Evolutionary conservation across 2,113 vertebrate genomes (phyloP), one percentile per base, ranked within the genome.

Genomic region (Psilopogon haemacephalus): DNA sequence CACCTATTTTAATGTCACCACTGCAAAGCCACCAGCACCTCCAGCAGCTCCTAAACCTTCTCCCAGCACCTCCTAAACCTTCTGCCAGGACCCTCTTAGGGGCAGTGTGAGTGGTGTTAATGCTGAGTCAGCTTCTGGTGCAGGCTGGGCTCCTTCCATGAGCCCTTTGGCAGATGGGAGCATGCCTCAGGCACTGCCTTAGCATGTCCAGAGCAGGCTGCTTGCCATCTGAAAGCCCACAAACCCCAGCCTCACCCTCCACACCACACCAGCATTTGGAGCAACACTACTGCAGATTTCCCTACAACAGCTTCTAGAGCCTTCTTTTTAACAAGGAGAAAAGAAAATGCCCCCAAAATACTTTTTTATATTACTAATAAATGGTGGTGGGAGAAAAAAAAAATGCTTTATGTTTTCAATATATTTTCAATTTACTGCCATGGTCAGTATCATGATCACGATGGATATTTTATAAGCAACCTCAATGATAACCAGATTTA

Each of bases 381-480:
- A 96, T 79, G 67, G 82, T 71, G 94, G 94, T 74, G 93, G 94
- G 94, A n/a, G n/a, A n/a, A n/a, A n/a, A n/a, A n/a, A 95, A 96
- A 44, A 95, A 96, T 92, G 84, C 69, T 97, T 97, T 96, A 94
- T 95, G 94, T 77, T 92, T 95, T 92, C 96, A 97, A 94, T 97
- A 91, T 96, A 93, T 94, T 96, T 96, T 95, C 89, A 84, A 84
- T 95, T 92, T 95, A 79, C 82, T 91, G 90, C 88, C 79, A 10
- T n/a, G 67, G 75, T 94, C 81, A 89, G 80, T 90, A 89, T 95
- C 92, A 81, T 62, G 71, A 92, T 95, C 92, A 82, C 76, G 77
- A 37, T 35, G 74, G 78, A 37, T 91, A 56, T 95, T 96, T 96
- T 95, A 95, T 91, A 95, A 95, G 88, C 65, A 63, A n/a, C 2